Percentiles rank a stretch among this genome's conserved stretches.
Conservation (phyloP, 2,797 vertebrate species). For the Australoheros facetus region DNA sequence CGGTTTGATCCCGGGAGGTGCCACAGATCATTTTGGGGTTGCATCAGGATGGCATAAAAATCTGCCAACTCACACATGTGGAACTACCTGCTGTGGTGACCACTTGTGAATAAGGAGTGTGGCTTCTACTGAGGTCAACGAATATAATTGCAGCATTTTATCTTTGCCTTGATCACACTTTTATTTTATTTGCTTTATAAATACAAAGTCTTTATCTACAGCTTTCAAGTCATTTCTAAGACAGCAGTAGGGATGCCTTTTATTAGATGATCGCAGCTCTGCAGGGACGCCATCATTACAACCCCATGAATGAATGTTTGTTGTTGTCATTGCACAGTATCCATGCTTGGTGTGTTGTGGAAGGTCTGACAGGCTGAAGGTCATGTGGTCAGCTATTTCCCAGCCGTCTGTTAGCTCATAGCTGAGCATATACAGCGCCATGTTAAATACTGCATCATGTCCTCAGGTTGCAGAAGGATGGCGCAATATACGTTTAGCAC, state of each 20-base stretch:
- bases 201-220: neutral
- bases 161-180: neutral
- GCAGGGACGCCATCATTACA: neutral
- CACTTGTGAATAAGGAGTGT: too few species aligned
- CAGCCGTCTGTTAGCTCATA: slow-evolving; percentile 63
- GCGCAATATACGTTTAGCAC: slow-evolving; percentile 37
- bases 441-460: slow-evolving; percentile 76
- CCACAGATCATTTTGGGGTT: too few species aligned
- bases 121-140: too few species aligned
- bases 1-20: too few species aligned
- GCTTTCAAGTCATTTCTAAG: neutral
- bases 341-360: slow-evolving; percentile 14
- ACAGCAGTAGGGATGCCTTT: neutral
- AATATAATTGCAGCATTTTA: neutral
- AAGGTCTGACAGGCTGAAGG: slow-evolving; percentile 40
- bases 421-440: slow-evolving; percentile 66
- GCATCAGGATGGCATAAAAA: too few species aligned
- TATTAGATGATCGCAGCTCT: neutral
- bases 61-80: too few species aligned
- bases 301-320: slow-evolving; percentile 24
- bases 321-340: slow-evolving; percentile 39
- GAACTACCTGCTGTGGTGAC: too few species aligned
- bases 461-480: slow-evolving; percentile 54
- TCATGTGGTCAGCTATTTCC: slow-evolving; percentile 74
- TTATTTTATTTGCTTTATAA: neutral